Evolutionary conservation across 2,888 invertebrate genomes (phyloP), one percentile per base, ranked within the genome.

Genomic region (Loripinus fragilis): DNA sequence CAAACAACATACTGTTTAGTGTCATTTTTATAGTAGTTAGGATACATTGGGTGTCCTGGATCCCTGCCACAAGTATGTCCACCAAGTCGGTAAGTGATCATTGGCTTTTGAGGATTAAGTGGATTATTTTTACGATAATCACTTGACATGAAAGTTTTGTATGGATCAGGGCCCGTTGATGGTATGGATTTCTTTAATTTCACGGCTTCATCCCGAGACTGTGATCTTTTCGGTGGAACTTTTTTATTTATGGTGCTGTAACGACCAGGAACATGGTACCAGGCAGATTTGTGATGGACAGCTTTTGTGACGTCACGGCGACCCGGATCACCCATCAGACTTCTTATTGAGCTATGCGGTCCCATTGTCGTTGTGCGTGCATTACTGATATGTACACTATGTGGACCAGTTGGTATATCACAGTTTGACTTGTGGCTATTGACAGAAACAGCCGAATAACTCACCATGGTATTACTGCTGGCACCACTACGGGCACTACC

Each of bases 231-330:
- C 15, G 89, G 84, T 20, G 90, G 86, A 35, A 79, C 70, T 25
- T 86, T 82, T 50, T 86, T 80, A 0, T 87, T 78, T 2, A 67
- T 48, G 0, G 91, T 92, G 35, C 83, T 71, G 78, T 92, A 92
- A 20, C 92, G 85, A 0, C 92, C 92, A 0, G 92, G 92, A 2
- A 91, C 91, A 83, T 92, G 92, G 74, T 91, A 92, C 91, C 92
- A 92, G 12, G 92, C 91, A 23, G 92, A 88, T 33, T 84, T 85
- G 79, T 92, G 92, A 68, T 90, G 89, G 23, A 88, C 74, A 10
- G 52, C 74, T 23, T 74, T 76, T 12, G 78, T 75, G 38, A 87
- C 78, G 33, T 89, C 88, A 23, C 85, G 75, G 0, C 88, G 89
- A 20, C 83, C 78, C 0, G 86, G 83, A 3, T 80, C 80, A 7